Evolutionary conservation across 2,888 invertebrate species (phyloP), one percentile per base, ranked within the genome.

Genomic region (Argyra leucocephala): DNA sequence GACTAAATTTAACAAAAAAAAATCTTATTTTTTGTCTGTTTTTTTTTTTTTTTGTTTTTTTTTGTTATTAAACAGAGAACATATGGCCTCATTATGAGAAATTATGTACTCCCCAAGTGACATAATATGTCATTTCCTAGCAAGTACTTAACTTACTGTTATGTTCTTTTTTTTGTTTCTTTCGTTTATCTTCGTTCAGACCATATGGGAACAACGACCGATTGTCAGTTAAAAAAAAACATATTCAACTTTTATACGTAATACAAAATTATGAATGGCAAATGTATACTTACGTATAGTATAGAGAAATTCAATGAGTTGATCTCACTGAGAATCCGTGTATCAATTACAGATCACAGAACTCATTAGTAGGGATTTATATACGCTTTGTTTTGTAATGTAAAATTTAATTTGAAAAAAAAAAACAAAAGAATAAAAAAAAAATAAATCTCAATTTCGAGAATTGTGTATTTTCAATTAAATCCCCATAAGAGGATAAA

Each of bases 81-180:
- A 48, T 48, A 48, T 48, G 48, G 18, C n/a, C 48, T 48, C 48
- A 48, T 48, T 48, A 48, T 48, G 5, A 18, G 48, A 18, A 48
- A 48, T 48, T 48, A 48, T 18, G 18, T 48, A 48, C 48, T 48
- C 48, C 48, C 48, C 48, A 48, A 48, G 48, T 48, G 48, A 48
- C n/a, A 48, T 48, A 18, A 48, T 48, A 48, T 15, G 15, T 18
- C 48, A 48, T 48, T 48, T 18, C 12, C 15, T n/a, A 48, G 48
- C 5, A 48, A 48, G 48, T 18, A 48, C 31, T 31, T 31, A 31
- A 48, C 31, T 31, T 31, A 31, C 31, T 10, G 12, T 31, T 7
- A 31, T 31, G 7, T 10, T 31, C 7, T 31, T 31, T 10, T 31
- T 31, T 10, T 31, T 31, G 31, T 31, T n/a, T 1, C 31, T 31